Evolutionary conservation across 2,888 invertebrate species (phyloP).

Genomic region (Coelinius sp.): DNA sequence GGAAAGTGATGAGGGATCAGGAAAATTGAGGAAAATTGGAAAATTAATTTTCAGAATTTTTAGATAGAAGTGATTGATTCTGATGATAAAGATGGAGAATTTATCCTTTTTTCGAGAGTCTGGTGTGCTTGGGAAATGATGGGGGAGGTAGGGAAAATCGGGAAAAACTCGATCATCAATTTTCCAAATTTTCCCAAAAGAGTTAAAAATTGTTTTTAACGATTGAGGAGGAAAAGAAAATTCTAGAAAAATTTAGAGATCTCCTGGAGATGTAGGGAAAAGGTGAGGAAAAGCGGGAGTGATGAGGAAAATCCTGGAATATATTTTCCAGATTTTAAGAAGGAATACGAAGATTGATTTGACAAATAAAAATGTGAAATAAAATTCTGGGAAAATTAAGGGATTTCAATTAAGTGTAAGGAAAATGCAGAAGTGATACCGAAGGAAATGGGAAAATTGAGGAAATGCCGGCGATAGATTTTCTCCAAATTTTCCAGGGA

Average conservation of each 20-base stretch:
- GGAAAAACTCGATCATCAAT: neutral
- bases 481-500: neutral
- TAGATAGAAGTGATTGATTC: neutral
- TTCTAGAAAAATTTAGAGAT: too few species aligned
- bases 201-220: too few species aligned
- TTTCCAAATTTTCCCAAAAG: too few species aligned
- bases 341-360: neutral
- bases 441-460: neutral
- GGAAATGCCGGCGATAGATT: neutral
- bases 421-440: too few species aligned
- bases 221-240: too few species aligned
- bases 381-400: neutral
- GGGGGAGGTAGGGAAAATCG: neutral
- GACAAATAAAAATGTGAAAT: neutral
- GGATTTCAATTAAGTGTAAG: neutral
- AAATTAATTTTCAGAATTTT: neutral
- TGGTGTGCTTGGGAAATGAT: too few species aligned
- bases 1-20: neutral
- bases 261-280: neutral
- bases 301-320: too few species aligned
- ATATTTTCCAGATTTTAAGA: neutral
- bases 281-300: neutral
- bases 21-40: neutral
- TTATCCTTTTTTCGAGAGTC: too few species aligned
- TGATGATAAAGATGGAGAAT: too few species aligned